Percentiles rank a stretch among this genome's conserved stretches.
These are phyloP conservation scores for Neodiprion pinetum DNA, from an alignment of 1,140 invertebrate species.

Conservation along the genomic window DNA sequence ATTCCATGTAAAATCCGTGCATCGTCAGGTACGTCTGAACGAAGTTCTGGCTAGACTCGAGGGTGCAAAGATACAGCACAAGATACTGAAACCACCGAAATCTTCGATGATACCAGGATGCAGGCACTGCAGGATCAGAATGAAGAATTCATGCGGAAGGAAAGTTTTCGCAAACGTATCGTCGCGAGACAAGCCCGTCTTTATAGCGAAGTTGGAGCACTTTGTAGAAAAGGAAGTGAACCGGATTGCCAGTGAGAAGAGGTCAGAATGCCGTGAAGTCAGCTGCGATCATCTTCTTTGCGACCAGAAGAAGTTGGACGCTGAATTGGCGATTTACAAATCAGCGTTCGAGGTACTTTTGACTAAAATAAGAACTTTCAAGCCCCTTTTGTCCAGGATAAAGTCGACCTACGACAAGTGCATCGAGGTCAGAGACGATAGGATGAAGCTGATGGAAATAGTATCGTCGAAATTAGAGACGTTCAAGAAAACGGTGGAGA, in stretches of 20 bases:
- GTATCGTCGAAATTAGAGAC: conserved; percentile 17
- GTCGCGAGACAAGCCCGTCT: not conserved
- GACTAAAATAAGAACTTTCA: conserved; percentile 47
- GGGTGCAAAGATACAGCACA: not conserved
- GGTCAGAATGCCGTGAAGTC: not conserved
- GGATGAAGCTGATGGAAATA: not conserved
- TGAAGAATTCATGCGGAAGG: not conserved
- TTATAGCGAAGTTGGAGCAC: not conserved
- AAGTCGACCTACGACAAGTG: conserved; percentile 55
- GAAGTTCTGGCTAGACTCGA: not conserved
- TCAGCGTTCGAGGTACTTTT: conserved; percentile 52
- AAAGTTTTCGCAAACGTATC: not conserved
- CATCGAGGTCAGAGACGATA: conserved; percentile 45
- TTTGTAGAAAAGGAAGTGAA: not conserved
- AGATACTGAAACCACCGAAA: not conserved
- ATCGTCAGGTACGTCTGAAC: not conserved
- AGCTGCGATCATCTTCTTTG: not conserved
- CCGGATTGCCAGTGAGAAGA: not conserved
- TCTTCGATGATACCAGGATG: not conserved
- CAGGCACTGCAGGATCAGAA: not conserved
- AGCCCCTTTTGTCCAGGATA: conserved; percentile 48
- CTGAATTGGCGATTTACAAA: conserved; percentile 50
- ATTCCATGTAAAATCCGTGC: not conserved
- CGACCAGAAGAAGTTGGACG: not conserved
- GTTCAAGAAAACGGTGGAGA: conserved; percentile 28